These are phyloP conservation scores for Bufo bufo DNA, from an alignment of 2,113 vertebrate genomes.

Conservation along the genomic window DNA sequence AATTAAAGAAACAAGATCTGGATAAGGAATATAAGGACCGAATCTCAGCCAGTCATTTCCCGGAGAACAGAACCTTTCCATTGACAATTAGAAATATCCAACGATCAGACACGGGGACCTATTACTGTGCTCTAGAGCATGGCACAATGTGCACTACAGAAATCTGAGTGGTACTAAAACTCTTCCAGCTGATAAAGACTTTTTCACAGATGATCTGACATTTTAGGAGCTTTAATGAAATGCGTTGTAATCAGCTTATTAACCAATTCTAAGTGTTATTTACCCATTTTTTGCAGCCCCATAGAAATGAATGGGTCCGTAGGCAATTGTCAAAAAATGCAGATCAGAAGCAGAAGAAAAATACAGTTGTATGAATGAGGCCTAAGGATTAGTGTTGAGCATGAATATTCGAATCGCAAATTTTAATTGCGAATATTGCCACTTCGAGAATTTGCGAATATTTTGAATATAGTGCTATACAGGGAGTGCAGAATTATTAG, in stretches of 20 bases:
- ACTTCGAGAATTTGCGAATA: too few species aligned
- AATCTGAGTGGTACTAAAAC: neutral
- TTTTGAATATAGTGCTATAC: too few species aligned
- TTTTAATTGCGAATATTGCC: too few species aligned
- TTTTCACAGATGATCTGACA: neutral
- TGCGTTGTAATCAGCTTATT: neutral
- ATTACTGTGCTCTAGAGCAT: conserved; percentile 52
- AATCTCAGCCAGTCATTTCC: conserved; percentile 22
- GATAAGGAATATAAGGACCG: conserved; percentile 8
- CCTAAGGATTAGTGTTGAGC: too few species aligned
- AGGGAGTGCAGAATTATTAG: too few species aligned
- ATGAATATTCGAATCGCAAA: too few species aligned
- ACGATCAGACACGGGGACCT: conserved; percentile 22
- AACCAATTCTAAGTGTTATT: too few species aligned
- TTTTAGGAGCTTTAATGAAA: neutral
- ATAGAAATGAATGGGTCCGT: too few species aligned
- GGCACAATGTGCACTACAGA: conserved; percentile 2
- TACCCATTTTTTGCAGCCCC: too few species aligned
- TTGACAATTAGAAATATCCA: conserved; percentile 36
- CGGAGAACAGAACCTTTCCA: neutral
- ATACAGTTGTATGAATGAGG: too few species aligned
- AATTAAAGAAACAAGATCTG: conserved; percentile 33
- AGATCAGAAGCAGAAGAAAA: too few species aligned
- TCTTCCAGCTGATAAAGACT: neutral
- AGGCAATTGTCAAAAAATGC: too few species aligned